Evolutionary conservation across 2,113 vertebrate species (phyloP), one percentile per base, ranked within the genome.

Genomic region (Herpetotheres cachinnans): DNA sequence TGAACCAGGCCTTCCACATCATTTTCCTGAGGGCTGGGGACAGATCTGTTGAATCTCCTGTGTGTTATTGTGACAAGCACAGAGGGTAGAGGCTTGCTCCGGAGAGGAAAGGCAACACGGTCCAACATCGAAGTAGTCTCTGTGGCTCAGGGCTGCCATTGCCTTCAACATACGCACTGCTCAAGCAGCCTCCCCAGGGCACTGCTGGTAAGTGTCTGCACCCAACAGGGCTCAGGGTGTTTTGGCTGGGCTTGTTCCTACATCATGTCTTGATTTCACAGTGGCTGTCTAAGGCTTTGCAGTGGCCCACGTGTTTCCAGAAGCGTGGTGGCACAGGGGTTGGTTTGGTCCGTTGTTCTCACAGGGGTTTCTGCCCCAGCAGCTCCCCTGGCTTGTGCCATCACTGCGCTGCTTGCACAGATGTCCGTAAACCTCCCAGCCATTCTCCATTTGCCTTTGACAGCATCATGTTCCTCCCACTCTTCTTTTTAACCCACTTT

Each of bases 151-250:
- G n/a, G 47, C 66, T 95, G 94, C 52, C 56, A 36, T 15, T 76
- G 63, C 27, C 32, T 82, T 63, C 82, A 63, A 26, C 9, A 40
- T 7, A 40, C 0, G 4, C 0, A 0, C 50, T 50, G 52, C 56
- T 59, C 82, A 32, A 50, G 52, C 38, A 59, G 62, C 42, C 2
- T 42, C 42, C 13, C 38, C 20, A 26, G 24, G 24, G n/a, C 13
- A 38, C 20, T 19, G 19, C 34, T 92, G 49, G 3, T 71, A 82
- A 76, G 38, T 6, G 42, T 49, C 59, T 58, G 38, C 46, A 82
- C 26, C 17, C 42, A 88, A 7, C 0, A 3, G 24, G 30, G 38
- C 15, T 54, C 44, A 32, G 38, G 47, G 19, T 18, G 84, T 83
- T 89, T 86, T 65, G 40, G 12, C 13, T 10, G 6, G 49, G 24